phyloP scores from a whole-genome alignment of 2,888 invertebrate species.

The Xiphydria camelus region DNA sequence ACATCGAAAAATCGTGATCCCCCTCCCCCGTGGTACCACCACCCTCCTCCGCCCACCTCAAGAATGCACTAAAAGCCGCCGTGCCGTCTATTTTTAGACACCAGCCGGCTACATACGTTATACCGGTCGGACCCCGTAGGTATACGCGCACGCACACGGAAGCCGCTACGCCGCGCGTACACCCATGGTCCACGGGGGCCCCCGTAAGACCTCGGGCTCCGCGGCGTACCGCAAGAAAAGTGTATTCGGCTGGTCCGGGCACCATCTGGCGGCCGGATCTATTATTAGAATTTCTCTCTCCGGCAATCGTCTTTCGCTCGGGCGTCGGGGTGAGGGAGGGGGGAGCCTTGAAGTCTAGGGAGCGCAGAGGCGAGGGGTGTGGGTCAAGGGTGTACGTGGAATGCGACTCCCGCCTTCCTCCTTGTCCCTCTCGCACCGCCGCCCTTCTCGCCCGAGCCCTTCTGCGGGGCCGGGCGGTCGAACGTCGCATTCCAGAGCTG shows the following conservation, averaged over 20 bases:
- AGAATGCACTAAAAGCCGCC: slow-evolving; percentile 31
- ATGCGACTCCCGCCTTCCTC: slow-evolving; percentile 22
- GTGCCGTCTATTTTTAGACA: slow-evolving; percentile 35
- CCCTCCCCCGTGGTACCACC: neutral
- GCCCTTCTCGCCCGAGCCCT: neutral
- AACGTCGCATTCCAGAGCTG: slow-evolving; percentile 3
- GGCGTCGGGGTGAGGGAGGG: no score
- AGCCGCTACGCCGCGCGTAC: neutral
- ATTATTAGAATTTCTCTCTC: slow-evolving; percentile 26
- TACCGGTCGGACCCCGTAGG: slow-evolving; percentile 30
- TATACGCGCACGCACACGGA: slow-evolving; percentile 3
- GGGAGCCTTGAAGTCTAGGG: no score
- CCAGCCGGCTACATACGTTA: slow-evolving; percentile 27
- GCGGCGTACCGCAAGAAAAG: neutral
- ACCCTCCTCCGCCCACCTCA: no score
- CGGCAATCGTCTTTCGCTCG: neutral
- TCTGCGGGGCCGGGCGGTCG: neutral
- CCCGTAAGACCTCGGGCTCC: slow-evolving; percentile 1
- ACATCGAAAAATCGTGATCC: neutral
- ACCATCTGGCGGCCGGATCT: slow-evolving; percentile 34
- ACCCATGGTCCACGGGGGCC: slow-evolving; percentile 2
- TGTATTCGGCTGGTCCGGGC: slow-evolving; percentile 15
- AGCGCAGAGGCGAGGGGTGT: slow-evolving; percentile 5
- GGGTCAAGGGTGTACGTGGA: slow-evolving; percentile 27
- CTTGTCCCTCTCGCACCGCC: slow-evolving; percentile 7